A percentile compares a stretch with the other conserved stretches of the same genome.
Evolutionary conservation across 2,888 invertebrate genomes (phyloP).

Genomic region (Pollenia labialis): DNA sequence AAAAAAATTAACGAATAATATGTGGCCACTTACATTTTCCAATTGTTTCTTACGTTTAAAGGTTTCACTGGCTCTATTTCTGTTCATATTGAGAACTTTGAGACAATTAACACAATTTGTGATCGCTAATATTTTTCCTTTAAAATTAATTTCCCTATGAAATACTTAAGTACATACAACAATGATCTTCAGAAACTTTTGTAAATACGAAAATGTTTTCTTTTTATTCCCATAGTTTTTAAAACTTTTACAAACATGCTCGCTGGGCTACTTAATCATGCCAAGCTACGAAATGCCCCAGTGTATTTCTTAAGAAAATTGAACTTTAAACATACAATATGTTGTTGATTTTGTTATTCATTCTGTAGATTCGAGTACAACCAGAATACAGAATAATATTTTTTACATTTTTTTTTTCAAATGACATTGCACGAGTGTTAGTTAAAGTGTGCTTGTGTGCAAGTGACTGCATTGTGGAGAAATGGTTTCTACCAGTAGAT

Average conservation of each 20-base stretch:
- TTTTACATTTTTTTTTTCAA: neutral
- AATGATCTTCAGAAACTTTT: no score
- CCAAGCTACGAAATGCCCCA: constrained; percentile 23
- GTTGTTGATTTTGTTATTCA: constrained; percentile 64
- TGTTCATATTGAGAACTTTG: no score
- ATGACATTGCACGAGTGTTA: neutral
- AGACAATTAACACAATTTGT: no score
- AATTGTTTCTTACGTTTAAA: no score
- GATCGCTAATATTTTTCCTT: no score
- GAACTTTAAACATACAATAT: constrained; percentile 58
- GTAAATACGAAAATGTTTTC: no score
- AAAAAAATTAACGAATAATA: no score
- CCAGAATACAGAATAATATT: neutral
- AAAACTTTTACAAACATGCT: neutral
- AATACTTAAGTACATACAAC: no score
- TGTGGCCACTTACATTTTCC: no score
- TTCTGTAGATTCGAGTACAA: constrained; percentile 32
- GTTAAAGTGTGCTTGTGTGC: neutral
- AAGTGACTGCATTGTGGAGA: neutral
- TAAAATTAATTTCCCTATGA: no score
- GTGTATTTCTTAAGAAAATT: constrained; percentile 53
- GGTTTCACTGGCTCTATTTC: no score
- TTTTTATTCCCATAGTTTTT: no score
- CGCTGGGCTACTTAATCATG: constrained; percentile 3
- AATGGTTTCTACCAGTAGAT: neutral